phyloP scores from a whole-genome alignment of 2,888 invertebrate genomes.

The Drosophila rellima region DNA sequence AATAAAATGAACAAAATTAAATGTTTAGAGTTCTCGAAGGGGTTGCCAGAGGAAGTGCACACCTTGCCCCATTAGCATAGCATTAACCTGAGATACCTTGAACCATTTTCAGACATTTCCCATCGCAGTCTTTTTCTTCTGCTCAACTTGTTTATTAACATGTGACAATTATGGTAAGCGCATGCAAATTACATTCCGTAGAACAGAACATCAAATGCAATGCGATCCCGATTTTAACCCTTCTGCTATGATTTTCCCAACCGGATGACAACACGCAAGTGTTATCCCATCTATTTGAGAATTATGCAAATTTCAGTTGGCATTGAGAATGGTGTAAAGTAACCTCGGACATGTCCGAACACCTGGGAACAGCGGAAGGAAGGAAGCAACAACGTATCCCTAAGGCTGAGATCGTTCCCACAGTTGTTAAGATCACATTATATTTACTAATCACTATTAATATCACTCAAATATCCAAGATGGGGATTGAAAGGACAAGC shows the following conservation, averaged over 20 bases:
- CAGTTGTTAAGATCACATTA: constrained; percentile 29
- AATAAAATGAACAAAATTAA: constrained; percentile 24
- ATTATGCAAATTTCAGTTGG: constrained; percentile 64
- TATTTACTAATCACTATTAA: constrained; percentile 6
- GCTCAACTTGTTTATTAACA: constrained; percentile 73
- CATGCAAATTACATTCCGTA: constrained; percentile 53
- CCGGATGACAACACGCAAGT: constrained; percentile 66
- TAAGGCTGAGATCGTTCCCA: constrained; percentile 44
- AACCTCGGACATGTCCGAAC: constrained; percentile 58
- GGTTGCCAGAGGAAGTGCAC: constrained; percentile 71
- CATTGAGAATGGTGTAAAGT: constrained; percentile 52
- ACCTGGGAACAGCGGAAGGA: constrained; percentile 67
- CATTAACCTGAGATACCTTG: constrained; percentile 57
- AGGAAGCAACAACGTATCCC: constrained; percentile 35
- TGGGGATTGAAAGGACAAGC: constrained; percentile 1
- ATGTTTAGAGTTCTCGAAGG: constrained; percentile 35
- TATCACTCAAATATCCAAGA: neutral
- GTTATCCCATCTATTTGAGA: constrained; percentile 35
- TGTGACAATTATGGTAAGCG: constrained; percentile 74
- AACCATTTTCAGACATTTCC: constrained; percentile 44
- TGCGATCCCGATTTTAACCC: constrained; percentile 43
- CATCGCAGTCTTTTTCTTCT: constrained; percentile 21
- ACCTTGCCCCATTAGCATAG: constrained; percentile 75
- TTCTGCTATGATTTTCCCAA: constrained; percentile 46
- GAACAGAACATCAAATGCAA: constrained; percentile 43